Base-by-base conservation (phyloP, 2,113 vertebrate species). In the Seriola rivoliana region DNA sequence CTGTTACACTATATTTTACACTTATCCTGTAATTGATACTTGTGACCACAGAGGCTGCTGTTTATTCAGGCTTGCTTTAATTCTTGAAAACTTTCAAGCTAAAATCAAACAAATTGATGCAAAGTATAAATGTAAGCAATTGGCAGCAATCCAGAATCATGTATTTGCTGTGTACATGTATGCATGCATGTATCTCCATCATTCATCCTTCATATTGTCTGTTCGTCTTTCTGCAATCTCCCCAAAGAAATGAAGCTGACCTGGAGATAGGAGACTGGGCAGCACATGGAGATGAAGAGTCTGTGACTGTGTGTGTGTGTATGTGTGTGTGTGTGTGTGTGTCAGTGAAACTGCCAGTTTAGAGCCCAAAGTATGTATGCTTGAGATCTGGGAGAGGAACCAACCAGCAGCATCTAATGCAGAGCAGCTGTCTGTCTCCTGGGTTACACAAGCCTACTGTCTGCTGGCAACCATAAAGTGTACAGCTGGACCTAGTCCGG, bases 371-470 rank as follows among this genome's bases (percentile, higher is more conserved):
- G 79, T 79, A 78, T 73, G 68, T 58, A 54, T 48, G 75, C 71
- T 80, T 62, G 67, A 81, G 74, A 85, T 85, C 84, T 82, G 74
- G 75, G 82, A 88, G 78, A 88, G 73, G 71, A 86, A 86, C 81
- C 81, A 84, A 88, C 78, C 74, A 85, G 88, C 76, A 89, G 89
- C 85, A 87, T 83, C 86, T 86, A 94, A 93, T 87, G 78, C 85
- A 86, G 83, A 94, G 88, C 95, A 95, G 93, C 93, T 94, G 95
- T 91, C 88, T 87, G 81, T 93, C 90, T 92, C 85, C 89, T 70
- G 84, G 88, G 86, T 91, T 92, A 93, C 84, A 89, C 84, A 85
- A 91, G 89, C 80, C 86, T 67, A 89, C 89, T 88, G 84, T 92
- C 89, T 92, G 89, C 89, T 87, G 83, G 84, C 82, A 89, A 72